Conservation (phyloP, 2,888 invertebrate genomes). For the Hyposoter dolosus region DNA sequence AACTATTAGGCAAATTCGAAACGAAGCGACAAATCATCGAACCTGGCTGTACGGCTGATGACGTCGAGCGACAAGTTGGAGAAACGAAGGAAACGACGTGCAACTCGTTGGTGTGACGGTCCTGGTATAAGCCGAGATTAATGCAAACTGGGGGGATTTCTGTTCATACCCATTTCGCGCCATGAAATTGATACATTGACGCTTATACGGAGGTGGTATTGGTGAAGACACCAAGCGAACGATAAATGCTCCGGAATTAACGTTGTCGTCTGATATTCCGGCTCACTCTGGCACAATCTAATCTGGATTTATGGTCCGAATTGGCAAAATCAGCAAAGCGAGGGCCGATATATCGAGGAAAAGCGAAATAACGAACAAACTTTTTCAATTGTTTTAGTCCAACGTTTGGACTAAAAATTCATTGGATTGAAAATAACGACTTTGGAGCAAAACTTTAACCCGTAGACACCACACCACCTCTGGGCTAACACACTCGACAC, state of each 20-base stretch:
- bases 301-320: constrained; percentile 40
- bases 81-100: constrained; percentile 46
- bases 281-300: constrained; percentile 13
- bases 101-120: constrained; percentile 14
- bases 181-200: constrained; percentile 54
- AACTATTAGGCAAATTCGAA: constrained; percentile 1
- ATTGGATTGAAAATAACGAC: background rate
- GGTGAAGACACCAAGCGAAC: constrained; percentile 14
- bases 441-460: background rate
- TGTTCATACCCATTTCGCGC: constrained; percentile 30
- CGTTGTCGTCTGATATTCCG: constrained; percentile 46
- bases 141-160: constrained; percentile 27
- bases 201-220: background rate
- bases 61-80: constrained; percentile 23
- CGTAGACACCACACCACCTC: no score
- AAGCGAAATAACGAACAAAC: background rate
- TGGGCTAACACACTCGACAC: no score
- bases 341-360: background rate
- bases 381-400: no score
- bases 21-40: constrained; percentile 29
- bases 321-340: constrained; percentile 10
- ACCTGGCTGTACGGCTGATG: background rate
- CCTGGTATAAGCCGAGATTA: constrained; percentile 53
- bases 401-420: background rate
- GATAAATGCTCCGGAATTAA: constrained; percentile 54